Conservation (phyloP, 2,797 vertebrate genomes). For the Pitangus sulphuratus region DNA sequence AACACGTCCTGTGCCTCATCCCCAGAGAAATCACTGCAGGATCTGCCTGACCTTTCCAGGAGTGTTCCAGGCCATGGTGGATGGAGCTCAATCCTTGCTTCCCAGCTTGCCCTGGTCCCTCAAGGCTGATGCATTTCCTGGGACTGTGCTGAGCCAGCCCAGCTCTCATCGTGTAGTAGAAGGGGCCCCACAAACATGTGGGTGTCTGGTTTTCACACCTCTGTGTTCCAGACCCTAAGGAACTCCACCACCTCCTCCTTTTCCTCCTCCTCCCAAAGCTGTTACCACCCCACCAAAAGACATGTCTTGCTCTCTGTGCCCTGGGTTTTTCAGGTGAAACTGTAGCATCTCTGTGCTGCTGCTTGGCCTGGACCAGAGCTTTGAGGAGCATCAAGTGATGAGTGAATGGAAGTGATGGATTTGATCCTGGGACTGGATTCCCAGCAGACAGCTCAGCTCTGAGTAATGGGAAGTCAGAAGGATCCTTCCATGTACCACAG, state of each 20-base stretch:
- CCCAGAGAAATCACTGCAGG: background rate
- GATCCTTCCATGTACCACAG: background rate
- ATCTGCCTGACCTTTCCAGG: background rate
- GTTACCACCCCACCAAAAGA: background rate
- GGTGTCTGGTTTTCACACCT: background rate
- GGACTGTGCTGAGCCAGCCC: background rate
- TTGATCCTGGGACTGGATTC: background rate
- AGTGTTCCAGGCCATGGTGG: background rate
- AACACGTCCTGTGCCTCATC: background rate
- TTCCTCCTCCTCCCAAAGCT: background rate
- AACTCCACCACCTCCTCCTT: background rate
- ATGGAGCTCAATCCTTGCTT: background rate
- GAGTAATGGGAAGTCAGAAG: background rate
- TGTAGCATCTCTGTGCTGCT: background rate
- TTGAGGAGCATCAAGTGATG: background rate
- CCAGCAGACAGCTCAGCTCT: background rate
- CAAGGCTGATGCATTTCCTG: background rate
- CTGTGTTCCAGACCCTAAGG: background rate
- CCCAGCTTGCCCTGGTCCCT: background rate
- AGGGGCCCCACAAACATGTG: fast-evolving
- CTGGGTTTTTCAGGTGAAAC: background rate
- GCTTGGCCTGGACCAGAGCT: background rate
- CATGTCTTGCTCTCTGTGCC: background rate
- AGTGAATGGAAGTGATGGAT: too few species aligned
- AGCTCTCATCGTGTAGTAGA: fast-evolving